Percentiles rank a stretch among this genome's conserved stretches.
phyloP scores from a whole-genome alignment of 2,797 vertebrate genomes.

The Gila robusta region DNA sequence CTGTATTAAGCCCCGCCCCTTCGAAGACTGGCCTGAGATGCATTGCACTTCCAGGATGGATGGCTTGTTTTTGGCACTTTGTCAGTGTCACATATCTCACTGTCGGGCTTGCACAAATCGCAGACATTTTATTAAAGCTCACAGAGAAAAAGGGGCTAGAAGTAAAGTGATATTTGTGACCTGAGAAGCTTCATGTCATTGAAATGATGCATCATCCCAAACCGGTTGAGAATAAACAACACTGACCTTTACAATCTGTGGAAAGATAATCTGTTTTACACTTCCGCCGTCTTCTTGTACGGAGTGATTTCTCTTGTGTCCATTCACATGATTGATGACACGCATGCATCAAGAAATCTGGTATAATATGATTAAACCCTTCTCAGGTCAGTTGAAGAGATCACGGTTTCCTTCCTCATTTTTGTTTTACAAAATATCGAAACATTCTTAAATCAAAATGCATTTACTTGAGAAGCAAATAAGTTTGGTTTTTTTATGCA shows the following conservation, averaged over 20 bases:
- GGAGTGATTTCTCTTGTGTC: background rate
- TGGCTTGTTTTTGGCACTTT: background rate
- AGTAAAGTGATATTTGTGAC: constrained; percentile 1
- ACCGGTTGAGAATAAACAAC: constrained; percentile 9
- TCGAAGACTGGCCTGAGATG: background rate
- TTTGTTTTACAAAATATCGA: background rate
- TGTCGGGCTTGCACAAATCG: background rate
- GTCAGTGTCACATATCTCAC: constrained; percentile 20
- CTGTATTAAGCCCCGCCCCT: background rate
- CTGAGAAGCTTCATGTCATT: background rate
- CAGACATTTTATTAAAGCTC: background rate
- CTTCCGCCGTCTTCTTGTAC: background rate
- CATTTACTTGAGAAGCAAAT: background rate
- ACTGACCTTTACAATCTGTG: constrained; percentile 7
- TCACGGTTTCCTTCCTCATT: background rate
- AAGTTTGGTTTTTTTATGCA: background rate
- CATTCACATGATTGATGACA: background rate
- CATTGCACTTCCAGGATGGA: background rate
- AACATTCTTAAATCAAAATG: too few species aligned
- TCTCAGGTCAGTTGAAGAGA: background rate
- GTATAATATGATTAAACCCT: background rate
- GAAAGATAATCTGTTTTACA: background rate
- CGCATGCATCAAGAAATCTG: background rate
- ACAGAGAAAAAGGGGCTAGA: background rate
- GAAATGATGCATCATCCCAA: constrained; percentile 7